Percentiles rank a stretch among this genome's conserved stretches.
phyloP scores from a whole-genome alignment of 2,888 invertebrate species.

The Pterobdella sp. region DNA sequence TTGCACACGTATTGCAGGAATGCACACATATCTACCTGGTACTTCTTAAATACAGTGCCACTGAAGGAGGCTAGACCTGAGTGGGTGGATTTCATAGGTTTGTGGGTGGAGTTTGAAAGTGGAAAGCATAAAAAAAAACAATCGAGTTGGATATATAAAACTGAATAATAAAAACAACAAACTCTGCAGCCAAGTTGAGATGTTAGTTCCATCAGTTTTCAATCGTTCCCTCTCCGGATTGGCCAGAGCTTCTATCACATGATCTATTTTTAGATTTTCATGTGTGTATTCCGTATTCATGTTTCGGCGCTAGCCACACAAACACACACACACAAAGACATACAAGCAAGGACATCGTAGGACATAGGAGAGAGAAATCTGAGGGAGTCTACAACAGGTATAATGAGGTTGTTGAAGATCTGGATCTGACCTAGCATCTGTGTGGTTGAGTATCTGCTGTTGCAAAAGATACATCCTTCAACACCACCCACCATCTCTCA shows the following conservation, averaged over 20 bases:
- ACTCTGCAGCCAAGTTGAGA: constrained; percentile 87
- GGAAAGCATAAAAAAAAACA: background rate
- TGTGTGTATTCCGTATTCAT: no score
- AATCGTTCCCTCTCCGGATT: constrained; percentile 63
- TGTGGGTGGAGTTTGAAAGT: background rate
- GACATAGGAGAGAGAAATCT: constrained; percentile 90
- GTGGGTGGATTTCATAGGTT: background rate
- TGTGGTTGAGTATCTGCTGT: background rate
- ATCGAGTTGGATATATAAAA: background rate
- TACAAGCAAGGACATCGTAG: constrained; percentile 84
- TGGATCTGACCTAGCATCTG: constrained; percentile 72
- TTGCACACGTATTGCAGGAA: constrained; percentile 92
- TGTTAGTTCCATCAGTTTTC: constrained; percentile 80
- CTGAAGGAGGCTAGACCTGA: constrained; percentile 76
- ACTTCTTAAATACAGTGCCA: constrained; percentile 92
- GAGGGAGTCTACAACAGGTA: constrained; percentile 90
- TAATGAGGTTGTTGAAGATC: constrained; percentile 85
- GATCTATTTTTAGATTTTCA: no score
- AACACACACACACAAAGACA: no score
- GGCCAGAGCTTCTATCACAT: constrained; percentile 83
- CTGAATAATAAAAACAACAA: constrained; percentile 36
- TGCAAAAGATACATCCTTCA: background rate
- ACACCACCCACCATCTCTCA: background rate
- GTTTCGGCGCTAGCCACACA: no score
- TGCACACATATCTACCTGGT: constrained; percentile 87